phyloP scores from a whole-genome alignment of 1,140 invertebrate genomes.

The Pogonus chalceus region DNA sequence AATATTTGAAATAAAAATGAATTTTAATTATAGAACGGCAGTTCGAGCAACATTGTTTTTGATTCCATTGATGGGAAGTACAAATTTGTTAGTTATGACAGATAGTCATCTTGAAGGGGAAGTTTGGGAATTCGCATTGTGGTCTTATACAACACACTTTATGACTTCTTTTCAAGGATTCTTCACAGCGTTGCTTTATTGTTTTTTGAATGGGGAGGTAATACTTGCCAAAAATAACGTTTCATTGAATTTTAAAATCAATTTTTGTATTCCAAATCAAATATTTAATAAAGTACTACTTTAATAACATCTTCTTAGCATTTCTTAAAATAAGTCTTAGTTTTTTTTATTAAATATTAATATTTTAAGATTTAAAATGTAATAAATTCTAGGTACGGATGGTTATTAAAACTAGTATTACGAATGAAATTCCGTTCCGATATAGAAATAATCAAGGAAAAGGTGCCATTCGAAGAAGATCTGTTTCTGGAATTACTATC shows the following conservation, averaged over 20 bases:
- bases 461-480: not conserved
- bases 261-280: too few relatives aligned
- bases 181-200: constrained; percentile 75
- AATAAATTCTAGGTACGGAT: constrained; percentile 11
- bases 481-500: not conserved
- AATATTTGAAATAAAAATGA: not conserved
- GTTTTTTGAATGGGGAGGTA: constrained; percentile 83
- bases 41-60: constrained; percentile 68
- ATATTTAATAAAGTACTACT: too few relatives aligned
- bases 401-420: not conserved
- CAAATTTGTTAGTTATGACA: constrained; percentile 64
- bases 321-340: too few relatives aligned
- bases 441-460: not conserved
- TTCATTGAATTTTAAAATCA: too few relatives aligned
- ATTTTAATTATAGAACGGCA: constrained; percentile 52
- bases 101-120: constrained; percentile 53
- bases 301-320: too few relatives aligned
- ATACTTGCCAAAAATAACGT: too few relatives aligned
- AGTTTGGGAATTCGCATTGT: constrained; percentile 62
- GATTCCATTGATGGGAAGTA: constrained; percentile 70
- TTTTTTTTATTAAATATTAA: too few relatives aligned
- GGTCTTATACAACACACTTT: constrained; percentile 72
- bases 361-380: too few relatives aligned
- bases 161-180: constrained; percentile 79
- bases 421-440: not conserved